Evolutionary conservation across 2,888 invertebrate species (phyloP), one percentile per base, ranked within the genome.

Genomic region (Podotricha telesiphe): DNA sequence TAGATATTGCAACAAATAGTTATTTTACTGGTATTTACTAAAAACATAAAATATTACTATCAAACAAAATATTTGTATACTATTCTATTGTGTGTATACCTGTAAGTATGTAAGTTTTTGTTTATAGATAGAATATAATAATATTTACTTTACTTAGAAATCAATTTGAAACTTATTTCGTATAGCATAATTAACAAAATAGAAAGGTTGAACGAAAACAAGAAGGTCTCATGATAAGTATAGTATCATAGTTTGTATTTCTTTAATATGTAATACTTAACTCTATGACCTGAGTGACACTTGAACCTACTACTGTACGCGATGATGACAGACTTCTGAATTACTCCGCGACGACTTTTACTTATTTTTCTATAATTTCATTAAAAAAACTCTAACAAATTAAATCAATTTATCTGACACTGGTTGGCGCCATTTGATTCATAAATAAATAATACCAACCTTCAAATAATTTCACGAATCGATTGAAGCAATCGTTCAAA

Each of bases 391-490:
- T 42, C 13, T 8, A 1, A 42, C 11, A 42, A 11, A 13, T 2
- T 15, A 7, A 7, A 2, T 22, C 22, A 45, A n/a, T n/a, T 15
- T 51, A 15, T 22, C 22, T 51, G 7, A 51, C 51, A 15, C 3
- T 5, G 0, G 5, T 51, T 19, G 0, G 15, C 51, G 3, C 17
- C 42, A n/a, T 42, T 58, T n/a, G 40, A 10, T n/a, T 22, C 15
- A 42, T 10, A 42, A 22, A 59, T 59, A 48, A 62, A 48, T 61
- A 47, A 47, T 17, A 13, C 13, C n/a, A 48, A 62, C 62, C 62
- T 62, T 42, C 22, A 40, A 59, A 11, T 51, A 48, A 50, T 65
- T 59, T 68, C 13, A 59, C 34, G n/a, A 59, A 65, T 37, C 55
- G 19, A 61, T 61, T 48, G 50, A 45, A 17, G 59, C 53, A 40